Evolutionary conservation across 2,113 vertebrate species (phyloP).

Genomic region (Saguinus midas): DNA sequence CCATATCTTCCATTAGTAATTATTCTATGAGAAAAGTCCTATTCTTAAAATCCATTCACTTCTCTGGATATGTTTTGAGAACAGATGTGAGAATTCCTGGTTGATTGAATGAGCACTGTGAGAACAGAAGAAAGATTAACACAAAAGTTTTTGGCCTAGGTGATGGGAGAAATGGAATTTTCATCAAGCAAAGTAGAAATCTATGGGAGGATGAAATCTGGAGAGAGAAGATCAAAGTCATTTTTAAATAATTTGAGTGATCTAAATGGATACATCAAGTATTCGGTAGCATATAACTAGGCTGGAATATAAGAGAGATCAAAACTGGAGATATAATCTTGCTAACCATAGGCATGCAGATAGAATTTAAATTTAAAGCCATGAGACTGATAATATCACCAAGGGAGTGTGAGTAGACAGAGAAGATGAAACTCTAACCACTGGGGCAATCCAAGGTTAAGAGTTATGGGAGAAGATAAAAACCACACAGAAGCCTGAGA

Average conservation of each 20-base stretch:
- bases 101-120: background rate
- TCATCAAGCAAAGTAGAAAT: background rate
- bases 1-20: background rate
- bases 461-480: background rate
- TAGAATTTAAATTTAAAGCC: background rate
- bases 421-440: background rate
- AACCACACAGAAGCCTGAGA: background rate
- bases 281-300: background rate
- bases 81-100: background rate
- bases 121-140: background rate
- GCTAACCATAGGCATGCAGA: background rate
- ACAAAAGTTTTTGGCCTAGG: background rate
- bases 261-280: background rate
- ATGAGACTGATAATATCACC: background rate
- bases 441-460: background rate
- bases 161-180: background rate
- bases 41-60: background rate
- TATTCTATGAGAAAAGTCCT: background rate
- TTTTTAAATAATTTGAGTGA: background rate
- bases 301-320: background rate
- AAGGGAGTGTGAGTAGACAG: background rate
- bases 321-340: background rate
- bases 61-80: background rate
- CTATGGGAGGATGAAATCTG: background rate
- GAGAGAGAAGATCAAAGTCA: background rate